Base-by-base conservation (phyloP, 2,113 vertebrate genomes). In the Marcusenius ussheri region DNA sequence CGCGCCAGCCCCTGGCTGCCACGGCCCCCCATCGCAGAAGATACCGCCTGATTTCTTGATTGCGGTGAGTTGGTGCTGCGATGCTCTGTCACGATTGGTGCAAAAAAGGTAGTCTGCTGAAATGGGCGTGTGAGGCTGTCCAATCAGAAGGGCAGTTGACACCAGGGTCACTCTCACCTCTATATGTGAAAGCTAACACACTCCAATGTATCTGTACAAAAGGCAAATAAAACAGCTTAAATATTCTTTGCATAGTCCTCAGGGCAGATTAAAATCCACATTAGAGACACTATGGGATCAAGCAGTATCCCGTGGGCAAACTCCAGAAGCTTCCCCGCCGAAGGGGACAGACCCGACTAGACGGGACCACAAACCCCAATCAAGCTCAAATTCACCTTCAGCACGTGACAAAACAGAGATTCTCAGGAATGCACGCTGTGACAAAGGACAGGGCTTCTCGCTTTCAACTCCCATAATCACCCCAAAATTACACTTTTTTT, bases 251-350 rank as follows among this genome's bases (percentile, higher is more conserved):
- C 58, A 91, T 90, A 92, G 92, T 94, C 93, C 92, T 95, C 94
- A 94, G 90, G 88, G 91, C 93, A 91, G 93, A 94, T 94, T 94
- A 95, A 91, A 89, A 92, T 94, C 93, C 90, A 94, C 92, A 93
- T 93, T 94, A 93, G 74, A 89, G 92, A 91, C 92, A 92, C 90
- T 92, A 92, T 9, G 66, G 84, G 92, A 92, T 92, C 91, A 91
- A 91, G 89, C 85, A 86, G 58, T 89, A 91, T 90, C 91, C 89
- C 4, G 31, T 80, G 62, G 89, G 66, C 89, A 80, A 87, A 77
- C 58, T 49, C 42, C 13, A 27, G 66, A 89, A 53, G 53, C 13
- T 66, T 15, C 21, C 24, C 56, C 3, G 21, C 39, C 24, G 5
- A 86, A 39, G 46, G 84, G 31, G 5, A 5, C 11, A 42, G 84